These are phyloP conservation scores for Epizoanthus illoricatus DNA, from an alignment of 92 coral and sea anemone species.

Conservation along the genomic window DNA sequence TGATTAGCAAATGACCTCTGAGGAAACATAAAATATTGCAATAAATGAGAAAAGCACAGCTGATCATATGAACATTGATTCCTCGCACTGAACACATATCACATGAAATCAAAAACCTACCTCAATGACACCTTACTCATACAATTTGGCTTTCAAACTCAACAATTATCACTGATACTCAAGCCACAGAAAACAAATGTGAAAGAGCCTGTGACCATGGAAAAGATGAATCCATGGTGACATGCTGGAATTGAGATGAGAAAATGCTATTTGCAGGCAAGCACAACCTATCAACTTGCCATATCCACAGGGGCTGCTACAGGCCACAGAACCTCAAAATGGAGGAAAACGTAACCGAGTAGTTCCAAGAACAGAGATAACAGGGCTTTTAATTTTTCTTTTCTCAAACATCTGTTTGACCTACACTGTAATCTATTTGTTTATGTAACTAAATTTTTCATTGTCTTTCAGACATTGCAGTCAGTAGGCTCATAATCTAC, in stretches of 20 bases:
- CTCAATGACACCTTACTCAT: too few species aligned
- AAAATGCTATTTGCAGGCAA: neutral
- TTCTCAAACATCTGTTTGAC: neutral
- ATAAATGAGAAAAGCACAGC: too few species aligned
- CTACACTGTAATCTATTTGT: neutral
- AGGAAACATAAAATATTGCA: too few species aligned
- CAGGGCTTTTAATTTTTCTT: neutral
- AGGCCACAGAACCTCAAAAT: slow-evolving; percentile 7
- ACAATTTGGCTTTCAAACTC: too few species aligned
- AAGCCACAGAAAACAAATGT: too few species aligned
- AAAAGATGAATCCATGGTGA: neutral
- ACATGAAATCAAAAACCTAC: too few species aligned
- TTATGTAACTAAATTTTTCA: neutral
- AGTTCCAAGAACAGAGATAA: slow-evolving; percentile 17
- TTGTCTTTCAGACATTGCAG: neutral
- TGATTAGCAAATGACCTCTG: too few species aligned
- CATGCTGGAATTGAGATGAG: neutral
- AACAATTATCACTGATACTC: too few species aligned
- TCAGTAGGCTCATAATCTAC: neutral
- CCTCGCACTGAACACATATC: too few species aligned
- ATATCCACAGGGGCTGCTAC: neutral
- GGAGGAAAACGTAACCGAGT: neutral
- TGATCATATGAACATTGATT: too few species aligned
- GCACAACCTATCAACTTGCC: neutral
- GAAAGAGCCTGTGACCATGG: neutral